A percentile compares a stretch with the other conserved stretches of the same genome.
Evolutionary conservation across 2,113 vertebrate species (phyloP).

Genomic region (Vicugna pacos): DNA sequence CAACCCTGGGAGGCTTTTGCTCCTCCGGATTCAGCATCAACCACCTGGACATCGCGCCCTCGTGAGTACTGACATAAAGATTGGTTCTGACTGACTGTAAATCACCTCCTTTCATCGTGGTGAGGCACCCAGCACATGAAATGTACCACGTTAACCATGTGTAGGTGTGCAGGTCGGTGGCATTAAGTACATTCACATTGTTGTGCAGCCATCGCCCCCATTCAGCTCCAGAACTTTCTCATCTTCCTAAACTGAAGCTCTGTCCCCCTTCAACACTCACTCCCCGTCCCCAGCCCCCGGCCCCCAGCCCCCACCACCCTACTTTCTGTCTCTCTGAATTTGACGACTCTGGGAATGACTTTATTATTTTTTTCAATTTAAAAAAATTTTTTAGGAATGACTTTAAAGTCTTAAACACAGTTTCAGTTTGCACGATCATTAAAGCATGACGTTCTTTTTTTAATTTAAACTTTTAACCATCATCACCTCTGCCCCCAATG

Average conservation of each 20-base stretch:
- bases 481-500: not conserved
- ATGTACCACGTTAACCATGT: not conserved
- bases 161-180: not conserved
- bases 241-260: not conserved
- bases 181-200: not conserved
- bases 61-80: slow-evolving; percentile 90
- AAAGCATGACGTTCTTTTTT: not conserved
- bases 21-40: slow-evolving; percentile 97
- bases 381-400: not conserved
- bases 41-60: slow-evolving; percentile 98
- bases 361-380: not conserved
- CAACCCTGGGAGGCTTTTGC: slow-evolving; percentile 94
- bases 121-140: not conserved
- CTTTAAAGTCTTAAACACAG: not conserved
- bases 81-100: not conserved
- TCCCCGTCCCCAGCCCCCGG: not conserved
- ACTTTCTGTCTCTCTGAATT: not conserved
- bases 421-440: not conserved
- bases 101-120: not conserved
- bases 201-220: too few species aligned
- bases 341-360: not conserved
- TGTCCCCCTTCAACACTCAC: not conserved
- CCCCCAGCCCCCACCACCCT: not conserved
- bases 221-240: not conserved
- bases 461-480: not conserved